These are phyloP conservation scores for Ceratitis capitata DNA, from an alignment of 1,140 invertebrate genomes.

Conservation along the genomic window DNA sequence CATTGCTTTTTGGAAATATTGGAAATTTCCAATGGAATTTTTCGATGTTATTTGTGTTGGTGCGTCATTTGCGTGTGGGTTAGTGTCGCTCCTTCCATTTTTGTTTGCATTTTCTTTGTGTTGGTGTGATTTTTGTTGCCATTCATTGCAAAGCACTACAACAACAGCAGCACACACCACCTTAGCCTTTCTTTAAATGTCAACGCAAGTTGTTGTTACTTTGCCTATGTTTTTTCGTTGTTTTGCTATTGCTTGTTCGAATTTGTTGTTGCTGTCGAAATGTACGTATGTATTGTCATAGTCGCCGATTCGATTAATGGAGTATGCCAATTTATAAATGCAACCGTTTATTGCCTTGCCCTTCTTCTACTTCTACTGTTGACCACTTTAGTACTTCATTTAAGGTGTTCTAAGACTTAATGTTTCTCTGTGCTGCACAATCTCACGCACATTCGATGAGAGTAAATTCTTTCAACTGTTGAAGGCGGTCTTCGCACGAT, in stretches of 20 bases:
- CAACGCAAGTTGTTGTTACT: neutral
- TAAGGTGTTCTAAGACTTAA: too few relatives aligned
- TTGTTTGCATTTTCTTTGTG: neutral
- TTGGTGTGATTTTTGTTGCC: conserved; percentile 30
- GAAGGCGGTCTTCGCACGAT: too few relatives aligned
- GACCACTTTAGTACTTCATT: too few relatives aligned
- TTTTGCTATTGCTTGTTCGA: neutral
- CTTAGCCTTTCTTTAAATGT: neutral
- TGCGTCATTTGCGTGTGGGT: neutral
- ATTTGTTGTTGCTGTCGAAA: conserved; percentile 20
- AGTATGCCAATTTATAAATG: conserved; percentile 61
- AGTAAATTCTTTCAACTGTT: too few relatives aligned
- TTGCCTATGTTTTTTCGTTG: neutral
- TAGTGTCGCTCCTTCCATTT: neutral
- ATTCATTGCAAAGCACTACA: neutral
- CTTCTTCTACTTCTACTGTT: too few relatives aligned
- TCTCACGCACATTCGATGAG: too few relatives aligned
- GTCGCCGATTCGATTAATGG: conserved; percentile 53
- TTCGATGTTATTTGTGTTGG: neutral
- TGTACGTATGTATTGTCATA: neutral
- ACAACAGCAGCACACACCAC: neutral
- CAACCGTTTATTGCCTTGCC: neutral
- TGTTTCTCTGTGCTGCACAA: too few relatives aligned
- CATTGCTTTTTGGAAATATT: neutral
- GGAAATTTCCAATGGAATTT: conserved; percentile 15